Evolutionary conservation across 1,140 invertebrate species (phyloP).

Genomic region (Meloidogyne exigua): DNA sequence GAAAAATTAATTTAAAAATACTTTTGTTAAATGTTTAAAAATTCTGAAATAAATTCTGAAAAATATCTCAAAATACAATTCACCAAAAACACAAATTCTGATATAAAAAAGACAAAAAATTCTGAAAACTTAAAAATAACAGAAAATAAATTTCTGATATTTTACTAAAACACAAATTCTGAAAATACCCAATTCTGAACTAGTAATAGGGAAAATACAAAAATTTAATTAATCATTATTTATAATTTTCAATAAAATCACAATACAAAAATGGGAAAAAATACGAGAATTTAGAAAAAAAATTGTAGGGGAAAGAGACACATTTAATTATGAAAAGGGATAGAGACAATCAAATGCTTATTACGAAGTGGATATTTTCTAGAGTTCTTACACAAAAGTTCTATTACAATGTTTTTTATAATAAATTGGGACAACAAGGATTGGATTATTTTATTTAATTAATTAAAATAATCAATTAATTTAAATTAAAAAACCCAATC

Average conservation of each 20-base stretch:
- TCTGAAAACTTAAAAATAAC: not conserved
- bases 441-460: not conserved
- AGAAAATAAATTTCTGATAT: too few relatives aligned
- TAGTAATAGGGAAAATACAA: not conserved
- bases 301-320: not conserved
- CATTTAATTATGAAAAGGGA: too few relatives aligned
- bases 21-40: not conserved
- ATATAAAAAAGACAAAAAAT: not conserved
- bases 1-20: not conserved
- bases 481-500: not conserved
- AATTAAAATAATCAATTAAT: not conserved
- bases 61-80: not conserved
- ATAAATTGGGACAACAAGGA: not conserved
- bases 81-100: not conserved
- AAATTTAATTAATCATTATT: not conserved
- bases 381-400: not conserved
- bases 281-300: not conserved
- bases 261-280: not conserved
- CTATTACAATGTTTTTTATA: not conserved
- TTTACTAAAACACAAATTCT: not conserved
- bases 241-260: conserved; percentile 5
- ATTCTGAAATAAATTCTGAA: not conserved
- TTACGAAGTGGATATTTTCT: not conserved
- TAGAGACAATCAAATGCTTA: not conserved
- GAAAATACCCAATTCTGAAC: not conserved